These are phyloP conservation scores for Ascaphus truei DNA, from an alignment of 2,113 vertebrate genomes.

Conservation along the genomic window DNA sequence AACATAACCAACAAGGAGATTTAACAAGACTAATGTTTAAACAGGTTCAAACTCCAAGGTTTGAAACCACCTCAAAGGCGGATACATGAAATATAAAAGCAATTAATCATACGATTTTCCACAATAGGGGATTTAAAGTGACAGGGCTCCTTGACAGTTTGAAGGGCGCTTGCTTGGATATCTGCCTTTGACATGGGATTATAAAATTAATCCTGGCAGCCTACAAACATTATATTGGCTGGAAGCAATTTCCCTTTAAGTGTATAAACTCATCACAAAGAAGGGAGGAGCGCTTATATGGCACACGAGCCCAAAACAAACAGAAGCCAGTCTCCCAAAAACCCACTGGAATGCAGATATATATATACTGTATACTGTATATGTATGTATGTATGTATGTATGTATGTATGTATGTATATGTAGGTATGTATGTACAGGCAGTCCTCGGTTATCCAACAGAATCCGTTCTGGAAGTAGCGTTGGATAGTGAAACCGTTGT, in stretches of 20 bases:
- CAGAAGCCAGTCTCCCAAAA: no score
- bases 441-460: no score
- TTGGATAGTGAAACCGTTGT: no score
- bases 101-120: constrained; percentile 37
- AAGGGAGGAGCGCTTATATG: neutral
- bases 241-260: neutral
- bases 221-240: constrained; percentile 53
- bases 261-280: neutral
- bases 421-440: no score
- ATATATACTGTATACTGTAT: no score
- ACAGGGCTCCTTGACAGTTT: constrained; percentile 50
- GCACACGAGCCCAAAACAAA: neutral
- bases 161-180: constrained; percentile 47
- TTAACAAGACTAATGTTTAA: constrained; percentile 62
- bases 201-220: constrained; percentile 58
- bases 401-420: no score
- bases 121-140: constrained; percentile 2
- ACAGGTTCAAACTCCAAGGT: constrained; percentile 59
- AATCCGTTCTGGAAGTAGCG: no score
- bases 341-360: no score
- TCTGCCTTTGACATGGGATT: constrained; percentile 47
- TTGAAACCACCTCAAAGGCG: constrained; percentile 58
- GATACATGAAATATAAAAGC: constrained; percentile 47
- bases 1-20: constrained; percentile 54
- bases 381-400: no score